phyloP scores from a whole-genome alignment of 2,888 invertebrate genomes.

The Drosophila limbata region DNA sequence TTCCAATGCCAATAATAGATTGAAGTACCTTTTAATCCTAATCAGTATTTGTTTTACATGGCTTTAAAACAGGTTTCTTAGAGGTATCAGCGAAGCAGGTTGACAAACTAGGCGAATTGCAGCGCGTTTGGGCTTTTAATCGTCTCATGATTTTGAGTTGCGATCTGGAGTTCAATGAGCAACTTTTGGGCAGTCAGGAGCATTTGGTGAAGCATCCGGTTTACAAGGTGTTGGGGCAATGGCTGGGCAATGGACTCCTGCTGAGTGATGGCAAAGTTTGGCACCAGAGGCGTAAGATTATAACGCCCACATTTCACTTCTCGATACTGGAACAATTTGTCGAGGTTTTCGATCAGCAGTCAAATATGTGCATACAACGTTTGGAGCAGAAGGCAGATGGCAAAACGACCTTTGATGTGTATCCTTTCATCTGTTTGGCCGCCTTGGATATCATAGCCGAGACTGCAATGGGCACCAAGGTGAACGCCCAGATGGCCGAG shows the following conservation, averaged over 20 bases:
- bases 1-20: background rate
- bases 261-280: constrained; percentile 86
- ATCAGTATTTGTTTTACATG: background rate
- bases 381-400: constrained; percentile 85
- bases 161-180: constrained; percentile 86
- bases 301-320: constrained; percentile 93
- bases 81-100: constrained; percentile 2
- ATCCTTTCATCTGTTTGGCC: constrained; percentile 87
- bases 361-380: constrained; percentile 87
- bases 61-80: constrained; percentile 58
- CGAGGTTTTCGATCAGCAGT: constrained; percentile 89
- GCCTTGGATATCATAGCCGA: constrained; percentile 87
- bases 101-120: constrained; percentile 81
- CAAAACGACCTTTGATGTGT: constrained; percentile 86
- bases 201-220: constrained; percentile 78
- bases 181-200: constrained; percentile 78
- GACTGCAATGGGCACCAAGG: constrained; percentile 83
- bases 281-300: constrained; percentile 89
- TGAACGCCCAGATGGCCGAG: constrained; percentile 87
- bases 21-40: background rate
- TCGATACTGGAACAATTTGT: constrained; percentile 91
- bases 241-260: constrained; percentile 82
- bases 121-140: constrained; percentile 85
- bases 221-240: constrained; percentile 74
- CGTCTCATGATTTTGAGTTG: constrained; percentile 83